Evolutionary conservation across 92 coral and sea anemone genomes (phyloP).

Genomic region (Parazoanthus darwini): DNA sequence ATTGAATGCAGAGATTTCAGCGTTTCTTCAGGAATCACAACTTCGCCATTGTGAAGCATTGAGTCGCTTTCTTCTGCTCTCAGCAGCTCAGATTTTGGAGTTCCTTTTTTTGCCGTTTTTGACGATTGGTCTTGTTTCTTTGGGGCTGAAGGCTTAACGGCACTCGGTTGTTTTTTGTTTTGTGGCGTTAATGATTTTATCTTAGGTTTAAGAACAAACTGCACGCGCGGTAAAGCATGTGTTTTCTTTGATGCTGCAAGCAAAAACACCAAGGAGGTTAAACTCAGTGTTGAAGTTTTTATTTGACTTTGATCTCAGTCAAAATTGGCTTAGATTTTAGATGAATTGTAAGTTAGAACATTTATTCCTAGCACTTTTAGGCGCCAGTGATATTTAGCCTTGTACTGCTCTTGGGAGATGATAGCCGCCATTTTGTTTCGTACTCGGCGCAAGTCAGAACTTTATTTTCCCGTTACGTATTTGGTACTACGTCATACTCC

Average conservation of each 20-base stretch:
- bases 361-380: no score
- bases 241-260: slow-evolving; percentile 19
- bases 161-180: slow-evolving; percentile 15
- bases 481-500: no score
- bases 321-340: neutral
- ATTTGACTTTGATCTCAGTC: neutral
- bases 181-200: slow-evolving; percentile 16
- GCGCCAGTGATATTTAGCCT: no score
- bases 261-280: neutral
- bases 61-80: slow-evolving; percentile 44
- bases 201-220: slow-evolving; percentile 43
- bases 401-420: no score
- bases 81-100: slow-evolving; percentile 24
- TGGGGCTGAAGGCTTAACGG: slow-evolving; percentile 34
- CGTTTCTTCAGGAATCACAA: slow-evolving; percentile 65
- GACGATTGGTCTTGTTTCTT: slow-evolving; percentile 5
- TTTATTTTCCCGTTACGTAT: no score
- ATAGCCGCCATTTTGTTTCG: no score
- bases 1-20: slow-evolving; percentile 67
- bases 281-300: no score
- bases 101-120: slow-evolving; percentile 6
- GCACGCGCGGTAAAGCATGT: slow-evolving; percentile 37
- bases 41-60: slow-evolving; percentile 48
- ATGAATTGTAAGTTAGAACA: no score
- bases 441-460: no score